Percentiles rank a stretch among this genome's conserved stretches.
phyloP scores from a whole-genome alignment of 2,888 invertebrate species.

The Microplitis deprimator region DNA sequence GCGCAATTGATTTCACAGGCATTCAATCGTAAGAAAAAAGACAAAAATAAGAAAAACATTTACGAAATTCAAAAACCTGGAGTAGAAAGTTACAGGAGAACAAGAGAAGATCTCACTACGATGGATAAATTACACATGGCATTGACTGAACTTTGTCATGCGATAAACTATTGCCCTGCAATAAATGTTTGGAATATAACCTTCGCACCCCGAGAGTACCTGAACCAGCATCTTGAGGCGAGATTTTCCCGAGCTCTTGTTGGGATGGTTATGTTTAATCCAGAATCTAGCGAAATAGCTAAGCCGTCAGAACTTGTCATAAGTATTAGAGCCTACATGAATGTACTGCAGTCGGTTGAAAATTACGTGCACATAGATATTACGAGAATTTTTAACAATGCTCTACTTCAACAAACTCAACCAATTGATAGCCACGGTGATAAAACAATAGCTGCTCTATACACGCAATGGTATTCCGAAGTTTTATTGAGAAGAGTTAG shows the following conservation, averaged over 20 bases:
- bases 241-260: slow-evolving; percentile 92
- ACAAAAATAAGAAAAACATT: slow-evolving; percentile 90
- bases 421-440: slow-evolving; percentile 95
- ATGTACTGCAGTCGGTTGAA: slow-evolving; percentile 97
- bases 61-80: slow-evolving; percentile 94
- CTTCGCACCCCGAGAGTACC: slow-evolving; percentile 97
- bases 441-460: slow-evolving; percentile 89
- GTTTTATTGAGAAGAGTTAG: slow-evolving; percentile 90
- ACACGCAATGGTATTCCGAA: slow-evolving; percentile 81
- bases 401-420: slow-evolving; percentile 97
- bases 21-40: slow-evolving; percentile 92
- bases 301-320: slow-evolving; percentile 96
- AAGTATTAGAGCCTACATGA: slow-evolving; percentile 97
- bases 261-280: slow-evolving; percentile 98
- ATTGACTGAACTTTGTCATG: slow-evolving; percentile 95
- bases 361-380: slow-evolving; percentile 99
- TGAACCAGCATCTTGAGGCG: slow-evolving; percentile 96
- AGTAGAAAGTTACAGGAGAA: slow-evolving; percentile 95
- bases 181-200: slow-evolving; percentile 99
- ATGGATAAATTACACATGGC: slow-evolving; percentile 99
- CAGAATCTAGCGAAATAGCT: slow-evolving; percentile 96
- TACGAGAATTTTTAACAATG: slow-evolving; percentile 97
- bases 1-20: slow-evolving; percentile 90
- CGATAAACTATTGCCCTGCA: slow-evolving; percentile 96
- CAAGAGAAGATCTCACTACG: slow-evolving; percentile 95